Conservation (phyloP, 1,140 invertebrate genomes). For the Himalopsyche phryganea region DNA sequence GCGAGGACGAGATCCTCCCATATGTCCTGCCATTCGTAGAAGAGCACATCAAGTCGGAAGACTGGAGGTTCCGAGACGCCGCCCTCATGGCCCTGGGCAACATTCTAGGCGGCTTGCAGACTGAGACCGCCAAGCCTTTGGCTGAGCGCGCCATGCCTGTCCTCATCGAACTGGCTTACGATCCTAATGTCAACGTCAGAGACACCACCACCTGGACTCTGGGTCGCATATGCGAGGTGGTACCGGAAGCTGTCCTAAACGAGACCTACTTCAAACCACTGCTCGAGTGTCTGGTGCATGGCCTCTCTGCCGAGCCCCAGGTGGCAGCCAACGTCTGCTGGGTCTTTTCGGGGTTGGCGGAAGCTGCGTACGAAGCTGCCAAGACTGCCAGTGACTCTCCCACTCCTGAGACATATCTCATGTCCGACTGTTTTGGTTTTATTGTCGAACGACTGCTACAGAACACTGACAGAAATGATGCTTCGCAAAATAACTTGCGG, state of each 20-base stretch:
- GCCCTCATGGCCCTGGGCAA: constrained; percentile 99
- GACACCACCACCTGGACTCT: constrained; percentile 99
- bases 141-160: constrained; percentile 96
- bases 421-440: constrained; percentile 90
- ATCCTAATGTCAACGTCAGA: constrained; percentile 86
- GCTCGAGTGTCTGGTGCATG: constrained; percentile 84
- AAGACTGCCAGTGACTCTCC: constrained; percentile 63
- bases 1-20: constrained; percentile 95
- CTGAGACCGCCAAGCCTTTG: constrained; percentile 81
- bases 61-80: constrained; percentile 96
- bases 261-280: constrained; percentile 79
- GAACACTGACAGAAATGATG: constrained; percentile 89
- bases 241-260: constrained; percentile 94
- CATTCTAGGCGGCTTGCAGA: constrained; percentile 91
- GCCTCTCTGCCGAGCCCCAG: constrained; percentile 86
- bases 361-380: constrained; percentile 89
- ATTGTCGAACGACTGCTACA: constrained; percentile 89
- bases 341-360: constrained; percentile 96
- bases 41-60: constrained; percentile 86
- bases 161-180: constrained; percentile 91
- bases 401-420: constrained; percentile 91
- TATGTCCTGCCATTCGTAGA: constrained; percentile 97
- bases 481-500: constrained; percentile 85
- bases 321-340: constrained; percentile 99
- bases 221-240: constrained; percentile 94